Evolutionary conservation across 92 coral and sea anemone genomes (phyloP).

Genomic region (Porites rus): DNA sequence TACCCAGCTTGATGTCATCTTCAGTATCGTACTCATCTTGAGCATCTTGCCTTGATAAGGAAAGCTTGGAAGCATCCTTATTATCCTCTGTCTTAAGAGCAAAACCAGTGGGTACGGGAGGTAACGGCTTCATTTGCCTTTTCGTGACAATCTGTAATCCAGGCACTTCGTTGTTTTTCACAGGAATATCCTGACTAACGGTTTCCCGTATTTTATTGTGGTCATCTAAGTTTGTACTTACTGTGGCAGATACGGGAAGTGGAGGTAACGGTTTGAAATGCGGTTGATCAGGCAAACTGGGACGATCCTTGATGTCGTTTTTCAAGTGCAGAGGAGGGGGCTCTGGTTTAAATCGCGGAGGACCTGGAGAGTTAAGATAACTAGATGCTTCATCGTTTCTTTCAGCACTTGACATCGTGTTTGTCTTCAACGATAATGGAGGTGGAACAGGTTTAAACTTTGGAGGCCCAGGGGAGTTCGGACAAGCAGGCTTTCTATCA

Average conservation of each 20-base stretch:
- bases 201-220: neutral
- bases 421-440: neutral
- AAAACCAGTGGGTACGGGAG: slow-evolving; percentile 31
- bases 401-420: neutral
- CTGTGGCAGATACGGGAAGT: neutral
- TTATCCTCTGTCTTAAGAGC: neutral
- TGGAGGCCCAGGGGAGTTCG: slow-evolving; percentile 39
- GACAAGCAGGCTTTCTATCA: neutral
- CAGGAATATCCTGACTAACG: neutral
- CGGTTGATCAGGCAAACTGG: neutral
- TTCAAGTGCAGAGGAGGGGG: slow-evolving; percentile 11
- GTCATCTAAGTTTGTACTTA: neutral
- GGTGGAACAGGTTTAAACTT: slow-evolving; percentile 44
- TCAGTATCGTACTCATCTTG: neutral
- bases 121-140: slow-evolving; percentile 25
- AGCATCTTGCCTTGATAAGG: slow-evolving; percentile 35
- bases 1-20: neutral
- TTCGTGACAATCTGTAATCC: neutral
- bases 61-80: neutral
- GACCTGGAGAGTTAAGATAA: slow-evolving; percentile 23
- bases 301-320: neutral
- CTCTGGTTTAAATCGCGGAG: slow-evolving; percentile 41
- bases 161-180: neutral
- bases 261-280: slow-evolving; percentile 15
- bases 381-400: neutral